Base-by-base conservation (phyloP, 2,797 vertebrate genomes). In the Nyctalus aviator region DNA sequence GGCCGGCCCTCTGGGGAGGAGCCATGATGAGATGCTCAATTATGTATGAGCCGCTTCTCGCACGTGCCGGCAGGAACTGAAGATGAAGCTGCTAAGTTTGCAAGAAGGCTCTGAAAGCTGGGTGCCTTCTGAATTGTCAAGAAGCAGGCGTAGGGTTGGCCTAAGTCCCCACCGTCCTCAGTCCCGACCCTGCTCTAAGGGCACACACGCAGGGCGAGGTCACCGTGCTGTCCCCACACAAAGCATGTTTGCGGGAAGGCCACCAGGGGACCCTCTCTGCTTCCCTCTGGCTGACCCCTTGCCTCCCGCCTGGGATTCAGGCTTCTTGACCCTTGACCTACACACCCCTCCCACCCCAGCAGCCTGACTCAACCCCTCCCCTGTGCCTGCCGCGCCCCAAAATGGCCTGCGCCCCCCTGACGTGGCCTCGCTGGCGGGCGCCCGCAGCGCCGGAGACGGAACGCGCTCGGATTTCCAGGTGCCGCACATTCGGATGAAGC, bases 401-500 rank as follows among this genome's bases (percentile, higher is more conserved):
- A 83, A 50, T 27, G 2, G 35, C 32, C 86, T 14, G 57, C 69
- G 15, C 14, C 32, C 46, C 46, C 8, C 3, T n/a, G 23, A 32
- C 30, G 2, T 3, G 8, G 64, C 13, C 75, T 20, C 37, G 9
- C 72, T 73, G 76, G 81, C 4, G 1, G 4, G 59, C 6, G 72
- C 78, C 79, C 1, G 21, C 13, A 12, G 90, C 92, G 69, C 5
- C 0, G 50, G 76, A 73, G 88, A 77, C 50, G 11, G 78, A 27
- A 18, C 20, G 69, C 66, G 20, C 62, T 92, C 90, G 27, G 68
- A 44, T 93, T 95, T 48, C 75, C 88, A 93, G 95, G 91, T 96
- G 81, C 88, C 27, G 6, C 15, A 64, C 41, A 32, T 90, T 94
- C 85, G 55, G 92, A 94, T 71, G 86, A 62, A 85, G 86, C 73